Percentiles rank a stretch among this genome's conserved stretches.
phyloP scores from a whole-genome alignment of 2,797 vertebrate genomes.

The Macropodus opercularis region DNA sequence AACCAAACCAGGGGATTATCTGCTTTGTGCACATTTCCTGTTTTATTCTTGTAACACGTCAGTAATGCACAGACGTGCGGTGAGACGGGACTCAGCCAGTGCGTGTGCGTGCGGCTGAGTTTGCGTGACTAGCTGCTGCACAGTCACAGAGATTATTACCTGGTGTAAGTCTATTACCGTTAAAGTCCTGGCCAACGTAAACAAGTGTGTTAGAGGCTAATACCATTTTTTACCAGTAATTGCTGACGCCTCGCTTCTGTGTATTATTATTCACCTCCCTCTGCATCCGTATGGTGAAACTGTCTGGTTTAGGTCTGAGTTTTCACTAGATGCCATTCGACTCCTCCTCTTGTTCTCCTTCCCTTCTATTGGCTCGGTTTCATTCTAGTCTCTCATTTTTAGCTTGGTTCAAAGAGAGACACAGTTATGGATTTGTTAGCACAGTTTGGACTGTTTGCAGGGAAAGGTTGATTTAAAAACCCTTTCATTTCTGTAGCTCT shows the following conservation, averaged over 20 bases:
- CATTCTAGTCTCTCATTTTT: slow-evolving; percentile 11
- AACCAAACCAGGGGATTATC: too few relatives aligned
- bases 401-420: slow-evolving; percentile 12
- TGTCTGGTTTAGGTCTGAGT: too few relatives aligned
- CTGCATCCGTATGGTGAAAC: not conserved
- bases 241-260: not conserved
- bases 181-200: slow-evolving; percentile 20
- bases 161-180: slow-evolving; percentile 58
- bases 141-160: slow-evolving; percentile 42
- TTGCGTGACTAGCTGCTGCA: slow-evolving; percentile 44
- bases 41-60: too few relatives aligned
- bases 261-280: not conserved
- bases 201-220: slow-evolving; percentile 19
- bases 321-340: not conserved
- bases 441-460: slow-evolving; percentile 22
- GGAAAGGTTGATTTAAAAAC: too few relatives aligned
- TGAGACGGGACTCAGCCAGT: too few relatives aligned
- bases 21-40: not conserved
- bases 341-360: not conserved
- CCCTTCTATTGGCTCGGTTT: not conserved
- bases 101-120: not conserved
- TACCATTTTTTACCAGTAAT: slow-evolving; percentile 17
- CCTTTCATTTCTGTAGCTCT: not conserved
- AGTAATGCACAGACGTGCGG: too few relatives aligned
- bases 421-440: slow-evolving; percentile 24